A percentile compares a stretch with the other conserved stretches of the same genome.
Evolutionary conservation across 1,140 invertebrate species (phyloP).

Genomic region (Neoseiulus cucumeris): DNA sequence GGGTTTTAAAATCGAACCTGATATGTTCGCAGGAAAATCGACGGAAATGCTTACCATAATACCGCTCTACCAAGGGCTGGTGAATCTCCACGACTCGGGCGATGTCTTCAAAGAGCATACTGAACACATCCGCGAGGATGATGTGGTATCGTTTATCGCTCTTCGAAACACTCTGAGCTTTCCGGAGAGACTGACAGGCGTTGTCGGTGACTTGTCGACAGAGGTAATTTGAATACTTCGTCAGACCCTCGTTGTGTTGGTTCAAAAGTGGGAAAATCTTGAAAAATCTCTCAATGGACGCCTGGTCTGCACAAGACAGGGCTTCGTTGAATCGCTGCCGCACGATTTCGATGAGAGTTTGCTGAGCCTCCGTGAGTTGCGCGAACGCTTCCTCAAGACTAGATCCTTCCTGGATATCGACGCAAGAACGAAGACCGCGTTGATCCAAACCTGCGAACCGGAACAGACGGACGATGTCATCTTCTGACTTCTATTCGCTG

Average conservation of each 20-base stretch:
- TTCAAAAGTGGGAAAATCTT: constrained; percentile 92
- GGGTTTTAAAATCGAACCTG: neutral
- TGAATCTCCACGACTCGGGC: constrained; percentile 70
- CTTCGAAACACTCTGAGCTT: constrained; percentile 26
- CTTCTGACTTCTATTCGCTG: too few relatives aligned
- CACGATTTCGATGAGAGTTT: constrained; percentile 48
- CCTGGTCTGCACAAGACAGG: constrained; percentile 62
- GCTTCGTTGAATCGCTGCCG: constrained; percentile 74
- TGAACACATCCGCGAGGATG: constrained; percentile 60
- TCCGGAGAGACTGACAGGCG: constrained; percentile 46
- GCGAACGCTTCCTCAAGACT: constrained; percentile 52
- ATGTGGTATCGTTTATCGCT: constrained; percentile 49
- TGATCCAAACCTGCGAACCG: constrained; percentile 1
- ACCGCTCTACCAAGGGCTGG: constrained; percentile 78
- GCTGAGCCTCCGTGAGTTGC: constrained; percentile 63
- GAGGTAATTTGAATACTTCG: constrained; percentile 75
- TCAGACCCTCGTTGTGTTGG: constrained; percentile 71
- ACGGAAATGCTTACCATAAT: constrained; percentile 50
- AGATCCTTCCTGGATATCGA: constrained; percentile 32
- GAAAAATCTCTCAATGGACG: constrained; percentile 84
- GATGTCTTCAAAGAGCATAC: constrained; percentile 65
- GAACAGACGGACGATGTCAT: neutral
- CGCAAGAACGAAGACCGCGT: constrained; percentile 15
- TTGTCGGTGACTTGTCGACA: constrained; percentile 44
- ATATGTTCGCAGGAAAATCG: neutral